Evolutionary conservation across 1,140 invertebrate species (phyloP), one percentile per base, ranked within the genome.

Genomic region (Drosophila chauvacae): DNA sequence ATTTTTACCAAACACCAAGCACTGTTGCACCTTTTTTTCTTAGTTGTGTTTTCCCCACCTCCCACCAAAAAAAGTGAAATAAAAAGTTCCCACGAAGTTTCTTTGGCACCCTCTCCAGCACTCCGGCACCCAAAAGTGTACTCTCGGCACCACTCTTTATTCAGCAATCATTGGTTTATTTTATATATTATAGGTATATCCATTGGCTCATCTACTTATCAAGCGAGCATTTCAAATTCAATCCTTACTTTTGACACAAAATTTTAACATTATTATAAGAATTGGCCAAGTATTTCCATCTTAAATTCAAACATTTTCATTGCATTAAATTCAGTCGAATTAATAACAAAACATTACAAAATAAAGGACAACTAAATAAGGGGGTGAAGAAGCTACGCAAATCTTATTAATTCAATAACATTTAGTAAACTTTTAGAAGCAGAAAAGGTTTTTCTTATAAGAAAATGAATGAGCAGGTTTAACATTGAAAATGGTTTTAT

Each of bases 251-350:
- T 63, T 41, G 14, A 7, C 42, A 11, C 28, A 28, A 65, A 45
- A 10, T 20, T 37, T 33, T 6, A n/a, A 50, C 7, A 70, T 9
- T 74, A 11, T 37, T 42, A 10, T 47, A 37, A 18, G 37, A 26
- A 86, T 84, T 78, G 74, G 62, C 77, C 57, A 68, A 63, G 37
- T 48, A 47, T 55, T 48, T 37, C 14, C 33, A 55, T 33, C 30
- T 58, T 20, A 62, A 69, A 75, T 68, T 77, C 68, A 77, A 81
- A 66, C 73, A 86, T 85, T 77, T 73, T 85, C 81, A 81, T 85
- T 42, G 50, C 56, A 50, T 65, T 23, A 14, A 65, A 51, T 18
- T 37, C 26, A 76, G 30, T 42, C 45, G 41, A 56, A 63, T 56
- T 37, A 47, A 53, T 42, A 30, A 50, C 11, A 23, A 74, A 51